Evolutionary conservation across 92 coral and sea anemone genomes (phyloP).

Genomic region (Phenganax subtilis): DNA sequence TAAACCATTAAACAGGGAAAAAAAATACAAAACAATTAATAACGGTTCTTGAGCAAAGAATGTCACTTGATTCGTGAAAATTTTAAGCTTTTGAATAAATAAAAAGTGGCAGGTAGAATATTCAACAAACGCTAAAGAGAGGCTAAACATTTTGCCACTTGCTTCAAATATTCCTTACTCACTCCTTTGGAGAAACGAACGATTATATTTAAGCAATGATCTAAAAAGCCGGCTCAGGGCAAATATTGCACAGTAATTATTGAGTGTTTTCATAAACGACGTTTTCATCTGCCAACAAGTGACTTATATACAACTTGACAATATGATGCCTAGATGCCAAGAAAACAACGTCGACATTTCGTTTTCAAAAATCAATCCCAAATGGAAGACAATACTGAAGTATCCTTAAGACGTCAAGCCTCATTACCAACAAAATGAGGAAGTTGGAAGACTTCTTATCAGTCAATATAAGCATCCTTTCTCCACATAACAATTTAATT

Average conservation of each 20-base stretch:
- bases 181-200: no score
- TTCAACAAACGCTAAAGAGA: slow-evolving; percentile 4
- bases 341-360: no score
- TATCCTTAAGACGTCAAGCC: no score
- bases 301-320: background rate
- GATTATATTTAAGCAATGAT: no score
- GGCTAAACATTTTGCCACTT: slow-evolving; percentile 15
- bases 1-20: no score
- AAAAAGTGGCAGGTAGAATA: background rate
- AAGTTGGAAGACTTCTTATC: background rate
- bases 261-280: slow-evolving; percentile 1
- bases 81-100: background rate
- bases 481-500: slow-evolving; percentile 32
- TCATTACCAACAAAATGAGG: no score
- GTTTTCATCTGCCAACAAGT: slow-evolving; percentile 3
- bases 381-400: no score
- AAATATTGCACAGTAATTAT: slow-evolving; percentile 1
- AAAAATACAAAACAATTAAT: no score
- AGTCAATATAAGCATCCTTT: slow-evolving; percentile 6
- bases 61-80: no score
- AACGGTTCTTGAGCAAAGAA: no score
- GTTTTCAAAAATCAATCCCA: no score
- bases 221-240: background rate
- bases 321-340: background rate
- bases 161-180: background rate